Evolutionary conservation across 2,888 invertebrate genomes (phyloP), one percentile per base, ranked within the genome.

Genomic region (Onchidella celtica): DNA sequence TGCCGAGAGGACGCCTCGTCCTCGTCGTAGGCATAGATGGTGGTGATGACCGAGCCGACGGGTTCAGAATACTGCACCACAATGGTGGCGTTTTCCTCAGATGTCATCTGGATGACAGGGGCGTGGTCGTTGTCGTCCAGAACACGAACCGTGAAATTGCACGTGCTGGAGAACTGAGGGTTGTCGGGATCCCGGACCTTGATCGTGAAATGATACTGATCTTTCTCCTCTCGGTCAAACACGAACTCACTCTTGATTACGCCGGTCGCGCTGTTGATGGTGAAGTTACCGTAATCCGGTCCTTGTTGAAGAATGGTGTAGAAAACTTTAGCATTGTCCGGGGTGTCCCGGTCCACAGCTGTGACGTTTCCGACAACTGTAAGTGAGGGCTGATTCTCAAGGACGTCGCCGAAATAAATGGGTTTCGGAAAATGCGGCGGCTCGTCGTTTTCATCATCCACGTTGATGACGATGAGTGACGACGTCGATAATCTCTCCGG

Each of bases 61-160:
- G 85, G 86, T 2, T 88, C 84, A 17, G 86, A 84, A 81, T 89
- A 86, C 21, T 89, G 85, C 1, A 92, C 76, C n/a, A 86, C 76
- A 40, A 89, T 84, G 1, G 91, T 90, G 66, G 89, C 87, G 85
- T 91, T 91, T 65, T 83, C 84, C 70, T 86, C 87, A 47, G 84
- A 85, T 0, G 91, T 90, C 82, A 89, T 89, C 4, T 86, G 82
- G 61, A 92, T 90, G 6, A 88, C 84, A 0, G 99, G 99, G 4
- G 96, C 95, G 93, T 99, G 99, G 92, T 99, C 99, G 91, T 99
- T 99, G 0, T 98, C 98, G 92, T 99, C 99, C 0, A 97, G 96
- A 0, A 99, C 96, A 0, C 97, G 96, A 87, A 99, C 97, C 92
- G 99, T 98, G 0, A 99, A 97, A 90, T 96, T 97, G 0, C 98